Percentiles rank a stretch among this genome's conserved stretches.
phyloP scores from a whole-genome alignment of 2,113 vertebrate genomes.

The Todiramphus saurophagus region DNA sequence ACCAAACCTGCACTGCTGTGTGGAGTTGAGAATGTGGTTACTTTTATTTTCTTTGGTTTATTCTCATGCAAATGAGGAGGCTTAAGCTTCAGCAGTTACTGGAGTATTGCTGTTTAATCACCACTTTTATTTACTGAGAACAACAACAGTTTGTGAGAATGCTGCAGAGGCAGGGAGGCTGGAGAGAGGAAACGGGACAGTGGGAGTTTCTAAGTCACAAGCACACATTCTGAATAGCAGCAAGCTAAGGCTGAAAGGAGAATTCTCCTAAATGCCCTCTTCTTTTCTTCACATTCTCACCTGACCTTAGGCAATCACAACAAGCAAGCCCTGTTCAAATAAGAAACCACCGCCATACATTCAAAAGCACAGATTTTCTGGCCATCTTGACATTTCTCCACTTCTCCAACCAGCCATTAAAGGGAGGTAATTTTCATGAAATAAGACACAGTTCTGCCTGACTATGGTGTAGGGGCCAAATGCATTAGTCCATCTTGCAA shows the following conservation, averaged over 20 bases:
- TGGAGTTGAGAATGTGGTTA: neutral
- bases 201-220: neutral
- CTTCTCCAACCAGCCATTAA: neutral
- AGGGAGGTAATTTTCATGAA: neutral
- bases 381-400: neutral
- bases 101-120: neutral
- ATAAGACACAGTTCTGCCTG: neutral
- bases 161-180: neutral
- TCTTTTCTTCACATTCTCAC: neutral
- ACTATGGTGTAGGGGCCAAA: neutral
- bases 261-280: neutral
- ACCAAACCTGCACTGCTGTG: neutral
- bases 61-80: slow-evolving; percentile 18
- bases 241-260: neutral
- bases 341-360: neutral
- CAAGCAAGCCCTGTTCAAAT: neutral
- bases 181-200: neutral
- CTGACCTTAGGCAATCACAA: neutral
- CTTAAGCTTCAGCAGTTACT: neutral
- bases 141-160: neutral
- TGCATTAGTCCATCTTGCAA: neutral
- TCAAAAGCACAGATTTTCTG: neutral
- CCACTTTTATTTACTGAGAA: slow-evolving; percentile 1
- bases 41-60: neutral
- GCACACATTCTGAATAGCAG: neutral